Percentiles rank a stretch among this genome's conserved stretches.
These are phyloP conservation scores for Virgularia gustaviana DNA, from an alignment of 92 coral and sea anemone genomes.

Conservation along the genomic window DNA sequence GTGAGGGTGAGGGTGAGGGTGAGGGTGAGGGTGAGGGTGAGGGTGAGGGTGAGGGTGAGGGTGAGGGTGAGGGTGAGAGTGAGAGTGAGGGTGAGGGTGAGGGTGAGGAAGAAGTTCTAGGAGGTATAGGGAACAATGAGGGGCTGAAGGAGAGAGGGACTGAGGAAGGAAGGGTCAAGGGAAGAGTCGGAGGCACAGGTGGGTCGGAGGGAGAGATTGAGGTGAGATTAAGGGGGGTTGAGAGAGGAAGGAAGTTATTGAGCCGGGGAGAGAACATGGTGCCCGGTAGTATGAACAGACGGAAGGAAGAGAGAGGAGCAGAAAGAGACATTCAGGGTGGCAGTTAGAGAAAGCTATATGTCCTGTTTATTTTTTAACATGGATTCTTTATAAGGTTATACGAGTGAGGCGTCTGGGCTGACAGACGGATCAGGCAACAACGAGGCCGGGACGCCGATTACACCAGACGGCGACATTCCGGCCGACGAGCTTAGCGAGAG, in stretches of 20 bases:
- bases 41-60: background rate
- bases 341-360: too few relatives aligned
- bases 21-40: background rate
- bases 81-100: background rate
- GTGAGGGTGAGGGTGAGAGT: background rate
- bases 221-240: background rate
- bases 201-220: too few relatives aligned
- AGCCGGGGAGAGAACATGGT: too few relatives aligned
- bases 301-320: too few relatives aligned
- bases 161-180: too few relatives aligned
- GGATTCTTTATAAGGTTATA: background rate
- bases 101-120: background rate
- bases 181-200: too few relatives aligned
- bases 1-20: background rate
- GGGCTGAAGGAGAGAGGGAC: too few relatives aligned
- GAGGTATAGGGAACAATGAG: too few relatives aligned
- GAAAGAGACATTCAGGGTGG: too few relatives aligned
- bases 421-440: conserved; percentile 10
- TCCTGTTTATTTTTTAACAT: background rate
- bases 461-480: conserved; percentile 19
- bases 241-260: background rate
- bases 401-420: background rate
- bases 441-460: background rate
- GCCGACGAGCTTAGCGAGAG: conserved; percentile 26
- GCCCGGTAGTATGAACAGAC: too few relatives aligned